Percentiles rank a stretch among this genome's conserved stretches.
Conservation (phyloP, 2,113 vertebrate species). For the Hippocampus abdominalis region DNA sequence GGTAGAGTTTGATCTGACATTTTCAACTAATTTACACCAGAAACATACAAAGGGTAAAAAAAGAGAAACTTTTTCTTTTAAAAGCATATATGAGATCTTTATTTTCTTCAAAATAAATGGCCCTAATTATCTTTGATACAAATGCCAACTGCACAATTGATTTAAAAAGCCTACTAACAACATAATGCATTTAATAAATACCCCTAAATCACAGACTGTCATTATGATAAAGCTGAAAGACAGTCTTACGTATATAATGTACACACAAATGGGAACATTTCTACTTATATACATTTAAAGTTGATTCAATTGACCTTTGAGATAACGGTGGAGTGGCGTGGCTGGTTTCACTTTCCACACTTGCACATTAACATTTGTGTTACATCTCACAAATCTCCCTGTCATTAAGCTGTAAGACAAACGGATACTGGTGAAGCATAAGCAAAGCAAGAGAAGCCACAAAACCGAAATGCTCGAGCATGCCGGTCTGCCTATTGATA, state of each 20-base stretch:
- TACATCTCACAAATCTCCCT: background rate
- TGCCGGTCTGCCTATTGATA: background rate
- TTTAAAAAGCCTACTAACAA: background rate
- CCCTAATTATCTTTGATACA: background rate
- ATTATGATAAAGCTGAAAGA: background rate
- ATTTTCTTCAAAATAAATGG: background rate
- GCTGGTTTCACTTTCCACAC: background rate
- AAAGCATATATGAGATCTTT: background rate
- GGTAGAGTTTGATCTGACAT: background rate
- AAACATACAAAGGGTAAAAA: background rate
- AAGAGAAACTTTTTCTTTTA: background rate
- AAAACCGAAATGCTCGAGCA: background rate
- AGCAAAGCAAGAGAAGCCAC: background rate
- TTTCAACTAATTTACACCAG: background rate
- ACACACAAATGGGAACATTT: background rate
- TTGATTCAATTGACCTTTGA: background rate
- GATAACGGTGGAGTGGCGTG: background rate
- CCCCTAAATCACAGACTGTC: background rate
- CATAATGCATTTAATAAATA: conserved; percentile 1
- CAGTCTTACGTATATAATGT: background rate
- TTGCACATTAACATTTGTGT: background rate
- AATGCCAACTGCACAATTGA: background rate
- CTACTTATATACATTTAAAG: background rate
- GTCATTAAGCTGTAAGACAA: background rate
- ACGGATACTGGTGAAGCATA: background rate